phyloP scores from a whole-genome alignment of 1,140 invertebrate genomes.

The Thaumetopoea pityocampa region DNA sequence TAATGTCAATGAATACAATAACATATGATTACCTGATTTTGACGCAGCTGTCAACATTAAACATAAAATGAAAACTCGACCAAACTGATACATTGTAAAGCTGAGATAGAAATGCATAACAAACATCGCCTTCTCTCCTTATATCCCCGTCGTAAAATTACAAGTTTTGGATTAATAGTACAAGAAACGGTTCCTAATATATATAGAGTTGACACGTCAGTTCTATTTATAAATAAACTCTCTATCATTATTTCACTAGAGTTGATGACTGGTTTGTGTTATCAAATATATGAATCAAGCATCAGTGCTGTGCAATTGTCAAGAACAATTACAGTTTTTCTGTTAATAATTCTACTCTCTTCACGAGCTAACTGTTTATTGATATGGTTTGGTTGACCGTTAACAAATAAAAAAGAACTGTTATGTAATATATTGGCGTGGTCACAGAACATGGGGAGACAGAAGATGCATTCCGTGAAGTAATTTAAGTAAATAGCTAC shows the following conservation, averaged over 20 bases:
- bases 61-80: slow-evolving; percentile 6
- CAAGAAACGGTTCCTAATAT: slow-evolving; percentile 37
- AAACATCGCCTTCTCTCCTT: slow-evolving; percentile 28
- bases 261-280: slow-evolving; percentile 6
- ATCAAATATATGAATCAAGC: slow-evolving; percentile 8
- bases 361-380: too few relatives aligned
- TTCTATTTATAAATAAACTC: slow-evolving; percentile 32
- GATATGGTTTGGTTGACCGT: slow-evolving; percentile 18
- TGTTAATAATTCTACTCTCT: too few relatives aligned
- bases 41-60: too few relatives aligned
- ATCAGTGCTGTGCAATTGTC: slow-evolving; percentile 6
- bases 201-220: slow-evolving; percentile 25
- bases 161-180: slow-evolving; percentile 31
- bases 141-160: slow-evolving; percentile 37
- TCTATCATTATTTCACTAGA: slow-evolving; percentile 25
- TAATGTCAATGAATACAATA: too few relatives aligned
- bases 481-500: too few relatives aligned
- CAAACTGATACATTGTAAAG: slow-evolving; percentile 25
- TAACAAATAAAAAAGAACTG: not conserved
- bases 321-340: slow-evolving; percentile 11
- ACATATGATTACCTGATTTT: slow-evolving; percentile 20
- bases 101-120: slow-evolving; percentile 30
- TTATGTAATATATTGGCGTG: too few relatives aligned
- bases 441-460: too few relatives aligned
- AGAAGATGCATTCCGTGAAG: too few relatives aligned